phyloP scores from a whole-genome alignment of 2,113 vertebrate genomes.

The Rhabdomys dilectus region DNA sequence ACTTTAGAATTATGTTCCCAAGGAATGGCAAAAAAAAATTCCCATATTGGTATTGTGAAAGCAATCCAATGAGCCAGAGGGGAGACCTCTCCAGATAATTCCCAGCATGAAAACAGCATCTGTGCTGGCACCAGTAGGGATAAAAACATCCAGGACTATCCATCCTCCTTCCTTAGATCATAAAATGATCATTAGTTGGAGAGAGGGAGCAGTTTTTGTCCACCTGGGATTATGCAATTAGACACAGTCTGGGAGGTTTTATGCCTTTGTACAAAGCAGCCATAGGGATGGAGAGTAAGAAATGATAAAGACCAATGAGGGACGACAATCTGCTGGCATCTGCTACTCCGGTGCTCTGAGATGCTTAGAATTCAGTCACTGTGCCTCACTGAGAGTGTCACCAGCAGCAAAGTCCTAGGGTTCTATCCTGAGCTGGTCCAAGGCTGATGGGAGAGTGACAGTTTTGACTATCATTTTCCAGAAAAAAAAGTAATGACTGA shows the following conservation, averaged over 20 bases:
- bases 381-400: neutral
- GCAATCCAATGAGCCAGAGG: neutral
- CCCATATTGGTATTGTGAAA: neutral
- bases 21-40: neutral
- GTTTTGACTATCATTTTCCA: neutral
- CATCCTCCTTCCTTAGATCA: conserved; percentile 35
- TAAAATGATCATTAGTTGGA: conserved; percentile 28
- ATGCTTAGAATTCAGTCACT: neutral
- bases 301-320: conserved; percentile 3
- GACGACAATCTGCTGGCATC: neutral
- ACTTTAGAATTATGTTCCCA: neutral
- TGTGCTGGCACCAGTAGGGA: neutral
- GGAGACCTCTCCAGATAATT: neutral
- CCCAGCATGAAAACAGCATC: conserved; percentile 27
- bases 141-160: neutral
- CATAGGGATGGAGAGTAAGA: neutral
- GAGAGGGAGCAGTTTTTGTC: conserved; percentile 12
- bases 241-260: conserved; percentile 56
- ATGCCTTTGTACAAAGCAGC: conserved; percentile 11
- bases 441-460: neutral
- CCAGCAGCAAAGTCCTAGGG: accelerated
- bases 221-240: conserved; percentile 44
- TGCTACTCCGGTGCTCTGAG: neutral
- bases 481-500: neutral
- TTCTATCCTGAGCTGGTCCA: neutral